Base-by-base conservation (phyloP, 2,888 invertebrate genomes). In the Spodoptera littoralis region DNA sequence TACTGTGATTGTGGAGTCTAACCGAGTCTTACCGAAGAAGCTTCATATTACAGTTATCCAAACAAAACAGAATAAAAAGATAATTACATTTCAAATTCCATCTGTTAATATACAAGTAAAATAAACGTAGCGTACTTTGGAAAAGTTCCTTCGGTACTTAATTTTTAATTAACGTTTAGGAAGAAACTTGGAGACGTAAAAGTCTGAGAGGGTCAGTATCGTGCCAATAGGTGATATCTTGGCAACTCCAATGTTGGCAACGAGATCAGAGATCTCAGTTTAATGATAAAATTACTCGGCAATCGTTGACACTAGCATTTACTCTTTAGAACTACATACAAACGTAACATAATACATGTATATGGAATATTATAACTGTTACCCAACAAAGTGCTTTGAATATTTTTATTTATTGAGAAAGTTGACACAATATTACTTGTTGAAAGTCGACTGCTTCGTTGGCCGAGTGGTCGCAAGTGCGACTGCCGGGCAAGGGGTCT, bases 221-320 rank as follows among this genome's bases (percentile, higher is more conserved):
- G 65, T 60, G 70, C 73, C 68, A 73, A 73, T 47, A 30, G 30
- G 53, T 42, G 44, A 67, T 12, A 73, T 18, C 52, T 67, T 70
- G 73, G 73, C 70, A 70, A 8, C 3, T 42, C 2, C 9, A 9
- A 12, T 42, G 44, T 73, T 70, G 70, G 70, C 68, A 57, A n/a
- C 5, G 43, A 24, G 22, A 44, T 13, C 45, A 49, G 45, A 36
- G 52, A 73, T 73, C 49, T 18, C 9, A 11, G 12, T 42, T 0
- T 6, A 11, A 6, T 27, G 60, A 60, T 60, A 47, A 18, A 12
- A 47, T 8, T 45, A 47, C 46, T 48, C 42, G 42, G 13, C 41
- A 43, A 64, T 46, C n/a, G 60, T 45, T 70, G 44, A 24, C 46
- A 47, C 13, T 30, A 44, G 62, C 60, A 0, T n/a, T 11, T 47